Base-by-base conservation (phyloP, 2,888 invertebrate genomes). In the Orthosia cruda region DNA sequence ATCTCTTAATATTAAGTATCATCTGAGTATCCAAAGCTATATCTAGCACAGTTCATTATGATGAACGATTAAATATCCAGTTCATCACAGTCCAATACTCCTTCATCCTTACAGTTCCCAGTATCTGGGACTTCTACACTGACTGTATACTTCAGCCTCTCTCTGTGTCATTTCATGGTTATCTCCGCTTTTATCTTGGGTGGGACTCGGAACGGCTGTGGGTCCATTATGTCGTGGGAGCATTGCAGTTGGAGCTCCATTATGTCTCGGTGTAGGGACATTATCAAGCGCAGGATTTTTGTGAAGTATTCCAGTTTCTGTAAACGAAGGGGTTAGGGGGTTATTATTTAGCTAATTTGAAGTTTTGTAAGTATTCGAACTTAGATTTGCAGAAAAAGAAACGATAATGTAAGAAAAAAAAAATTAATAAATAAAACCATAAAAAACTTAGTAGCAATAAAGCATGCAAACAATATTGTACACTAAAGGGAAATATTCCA, bases 401-500 rank as follows among this genome's bases (percentile, higher is more conserved):
- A 32, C 3, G 26, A 32, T 32, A 3, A 32, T 32, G 26, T 4
- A 32, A 32, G 32, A 40, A 58, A 58, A 12, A n/a, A n/a, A 2
- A 0, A 16, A 3, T 18, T 16, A 18, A 26, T 16, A 32, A 55
- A 55, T 2, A 15, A 13, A 20, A 15, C 5, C 4, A 11, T 13
- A 54, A 55, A 18, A 50, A 50, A 16, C 13, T 26, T 72, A 40
- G 58, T 45, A 58, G 67, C 54, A 75, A 82, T 80, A 80, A 84
- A 89, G 93, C 95, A 95, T 94, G 94, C 94, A 92, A 77, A 54
- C 86, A 88, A 90, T 92, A 95, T 96, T 96, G 96, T 95, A 97
- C 97, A 97, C 96, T 97, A 97, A 97, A 97, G 97, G 97, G 97
- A 97, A 95, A 93, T 89, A 81, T 88, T 89, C 71, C 64, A 79